A percentile compares a stretch with the other conserved stretches of the same genome.
Evolutionary conservation across 2,113 vertebrate species (phyloP).

Genomic region (Mus pahari): DNA sequence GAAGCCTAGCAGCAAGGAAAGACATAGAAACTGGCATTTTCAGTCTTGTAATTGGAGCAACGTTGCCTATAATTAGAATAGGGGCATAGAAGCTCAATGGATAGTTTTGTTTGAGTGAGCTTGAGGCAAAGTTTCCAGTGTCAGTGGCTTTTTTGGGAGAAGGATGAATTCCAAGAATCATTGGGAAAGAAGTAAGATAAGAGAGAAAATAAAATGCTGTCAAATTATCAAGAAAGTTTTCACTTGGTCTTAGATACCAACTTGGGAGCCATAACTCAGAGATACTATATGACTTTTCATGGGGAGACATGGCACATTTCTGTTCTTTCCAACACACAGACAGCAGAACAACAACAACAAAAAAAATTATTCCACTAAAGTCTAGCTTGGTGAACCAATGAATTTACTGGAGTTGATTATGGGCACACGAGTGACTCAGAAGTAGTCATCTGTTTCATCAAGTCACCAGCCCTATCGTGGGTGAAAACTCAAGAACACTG

Average conservation of each 20-base stretch:
- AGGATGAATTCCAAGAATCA: not conserved
- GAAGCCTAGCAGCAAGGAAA: not conserved
- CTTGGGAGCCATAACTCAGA: not conserved
- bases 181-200: not conserved
- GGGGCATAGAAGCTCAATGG: not conserved
- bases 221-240: not conserved
- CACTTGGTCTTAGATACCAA: not conserved
- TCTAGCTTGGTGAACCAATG: not conserved
- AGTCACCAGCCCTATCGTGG: not conserved
- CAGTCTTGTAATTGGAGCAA: not conserved
- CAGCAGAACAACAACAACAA: not conserved
- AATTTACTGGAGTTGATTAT: not conserved
- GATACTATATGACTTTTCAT: not conserved
- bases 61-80: not conserved
- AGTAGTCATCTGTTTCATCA: not conserved
- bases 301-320: no score
- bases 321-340: not conserved
- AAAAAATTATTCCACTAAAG: not conserved
- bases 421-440: not conserved
- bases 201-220: not conserved
- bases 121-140: not conserved
- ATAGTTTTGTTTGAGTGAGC: not conserved
- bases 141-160: not conserved
- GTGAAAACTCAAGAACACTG: no score
- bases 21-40: not conserved